Evolutionary conservation across 2,797 vertebrate species (phyloP), one percentile per base, ranked within the genome.

Genomic region (Chaetodon trifasciatus): DNA sequence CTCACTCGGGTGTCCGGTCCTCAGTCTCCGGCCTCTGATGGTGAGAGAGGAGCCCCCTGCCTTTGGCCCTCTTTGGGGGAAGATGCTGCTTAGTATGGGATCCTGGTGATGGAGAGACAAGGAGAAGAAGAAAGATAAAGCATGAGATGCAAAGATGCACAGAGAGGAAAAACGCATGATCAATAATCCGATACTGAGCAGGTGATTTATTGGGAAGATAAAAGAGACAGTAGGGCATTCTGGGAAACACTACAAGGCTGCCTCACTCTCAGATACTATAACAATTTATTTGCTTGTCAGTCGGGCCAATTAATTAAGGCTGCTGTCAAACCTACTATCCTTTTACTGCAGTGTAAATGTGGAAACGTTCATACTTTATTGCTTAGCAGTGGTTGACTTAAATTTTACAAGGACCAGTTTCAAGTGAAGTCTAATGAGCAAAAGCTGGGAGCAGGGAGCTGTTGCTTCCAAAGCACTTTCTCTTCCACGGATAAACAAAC

Each of bases 21-120:
- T 93, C 53, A 99, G 94, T 68, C 96, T 96, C 1, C 78, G 95
- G 50, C 98, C 98, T 3, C 83, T 93, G 85, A 99, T 95, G 46
- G 96, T 97, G 32, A 99, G 94, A 65, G 86, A 93, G 2, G 98
- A 97, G 70, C 98, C 98, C 50, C 98, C 98, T 0, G 97, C 97
- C 92, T 96, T 97, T 71, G 98, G 98, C 9, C 98, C 98, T 61
- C 92, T 96, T 46, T 93, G 89, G 1, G 98, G 98, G 83, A 92
- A 95, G 84, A 99, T 93, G 65, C 96, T 95, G 82, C 92, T 94
- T 81, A 99, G 93, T 32, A 96, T 86, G 0, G 98, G 98, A 83
- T 98, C 95, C 98, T 99, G 85, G 21, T 56, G 23, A 85, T 17
- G 39, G 24, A 57, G 35, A 39, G 47, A 64, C 19, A 37, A n/a